Base-by-base conservation (phyloP, 2,888 invertebrate genomes). In the Parasteatoda lunata region DNA sequence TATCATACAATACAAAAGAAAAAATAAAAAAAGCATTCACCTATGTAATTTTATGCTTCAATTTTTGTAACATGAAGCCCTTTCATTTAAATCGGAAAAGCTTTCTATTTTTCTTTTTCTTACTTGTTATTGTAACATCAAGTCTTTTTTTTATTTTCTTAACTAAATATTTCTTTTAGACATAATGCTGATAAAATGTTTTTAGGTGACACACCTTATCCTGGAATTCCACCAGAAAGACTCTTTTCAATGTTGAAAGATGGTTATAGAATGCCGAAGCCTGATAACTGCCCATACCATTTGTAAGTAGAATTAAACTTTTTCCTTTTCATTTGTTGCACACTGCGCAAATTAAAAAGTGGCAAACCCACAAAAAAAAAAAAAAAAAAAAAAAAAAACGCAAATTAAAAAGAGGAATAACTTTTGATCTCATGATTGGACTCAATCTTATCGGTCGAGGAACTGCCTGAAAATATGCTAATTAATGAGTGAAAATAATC, bases 181-280 rank as follows among this genome's bases (percentile, higher is more conserved):
- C 30, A 30, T 30, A 5, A 15, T 54, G 45, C 5, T 73, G 9
- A 7, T 45, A 30, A 6, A n/a, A 30, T 8, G 5, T 5, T 54
- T 66, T 15, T 48, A 89, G 89, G 89, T 45, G 95, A 96, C 0
- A 95, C 95, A 0, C 96, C 96, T 0, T 96, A 96, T 92, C 96
- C 96, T 0, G 96, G 96, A 70, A 94, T 96, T 64, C 94, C 95
- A 13, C 95, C 95, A 6, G 96, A 96, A 91, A 94, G 95, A 91
- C 93, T 96, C 13, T 96, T 95, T 91, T 94, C 95, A 89, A 92
- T 96, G 3, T 92, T 96, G 3, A 94, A 94, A 90, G 94, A 94
- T 5, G 96, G 96, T 0, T 96, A 96, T 91, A 93, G 96, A 83
- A 96, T 96, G 96, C 95, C 95, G 89, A 93, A 94, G 76, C 96